Percentiles rank a stretch among this genome's conserved stretches.
Evolutionary conservation across 2,888 invertebrate species (phyloP).

Genomic region (Himalopsyche tibetana): DNA sequence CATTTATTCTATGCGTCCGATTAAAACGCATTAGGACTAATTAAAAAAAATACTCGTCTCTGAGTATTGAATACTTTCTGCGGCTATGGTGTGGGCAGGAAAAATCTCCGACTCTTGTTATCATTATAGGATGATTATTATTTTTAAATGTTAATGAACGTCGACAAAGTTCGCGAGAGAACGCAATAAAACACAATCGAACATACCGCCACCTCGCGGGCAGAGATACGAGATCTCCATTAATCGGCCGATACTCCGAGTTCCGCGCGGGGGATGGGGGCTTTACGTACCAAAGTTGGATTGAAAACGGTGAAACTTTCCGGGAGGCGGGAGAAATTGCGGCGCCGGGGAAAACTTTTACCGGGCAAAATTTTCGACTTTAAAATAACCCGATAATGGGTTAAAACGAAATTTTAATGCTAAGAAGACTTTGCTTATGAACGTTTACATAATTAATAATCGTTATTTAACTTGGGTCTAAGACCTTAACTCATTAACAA

Average conservation of each 20-base stretch:
- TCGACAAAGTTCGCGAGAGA: constrained; percentile 3
- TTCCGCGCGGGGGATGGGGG: not conserved
- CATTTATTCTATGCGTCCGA: too few species aligned
- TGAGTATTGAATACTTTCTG: too few species aligned
- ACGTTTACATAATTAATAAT: constrained; percentile 29
- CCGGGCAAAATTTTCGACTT: not conserved
- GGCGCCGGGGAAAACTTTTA: constrained; percentile 27
- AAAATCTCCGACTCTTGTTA: too few species aligned
- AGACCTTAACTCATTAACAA: constrained; percentile 28
- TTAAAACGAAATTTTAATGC: constrained; percentile 34
- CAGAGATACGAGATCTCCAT: constrained; percentile 12
- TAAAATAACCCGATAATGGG: constrained; percentile 40
- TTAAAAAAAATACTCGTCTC: too few species aligned
- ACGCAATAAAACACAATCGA: not conserved
- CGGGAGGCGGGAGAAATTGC: not conserved
- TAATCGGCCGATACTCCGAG: not conserved
- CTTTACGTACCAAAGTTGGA: not conserved
- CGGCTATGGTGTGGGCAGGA: too few species aligned
- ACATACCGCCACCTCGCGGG: not conserved
- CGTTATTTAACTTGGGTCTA: constrained; percentile 6
- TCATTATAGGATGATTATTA: too few species aligned
- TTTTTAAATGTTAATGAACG: not conserved
- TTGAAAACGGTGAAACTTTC: constrained; percentile 13
- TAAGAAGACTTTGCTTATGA: constrained; percentile 32
- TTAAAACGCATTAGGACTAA: too few species aligned